These are phyloP conservation scores for Tricholaema leucomelas DNA, from an alignment of 2,113 vertebrate genomes.

Conservation along the genomic window DNA sequence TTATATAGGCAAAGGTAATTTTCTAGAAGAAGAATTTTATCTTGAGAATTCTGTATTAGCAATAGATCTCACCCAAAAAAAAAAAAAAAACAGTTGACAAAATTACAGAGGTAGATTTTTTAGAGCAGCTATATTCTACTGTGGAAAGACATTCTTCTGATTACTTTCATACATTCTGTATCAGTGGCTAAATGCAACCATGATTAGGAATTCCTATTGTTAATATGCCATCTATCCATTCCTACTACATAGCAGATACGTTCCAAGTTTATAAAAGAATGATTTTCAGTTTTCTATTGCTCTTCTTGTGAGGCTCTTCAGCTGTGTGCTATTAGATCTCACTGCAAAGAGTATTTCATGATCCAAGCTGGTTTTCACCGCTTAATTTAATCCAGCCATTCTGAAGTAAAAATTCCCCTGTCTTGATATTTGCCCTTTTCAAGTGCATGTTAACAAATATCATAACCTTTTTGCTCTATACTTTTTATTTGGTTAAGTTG, in stretches of 20 bases:
- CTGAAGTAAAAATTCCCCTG: background rate
- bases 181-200: background rate
- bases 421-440: background rate
- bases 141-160: background rate
- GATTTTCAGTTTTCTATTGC: background rate
- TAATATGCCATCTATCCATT: background rate
- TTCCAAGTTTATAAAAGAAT: background rate
- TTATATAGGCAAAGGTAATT: background rate
- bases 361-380: background rate
- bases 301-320: background rate
- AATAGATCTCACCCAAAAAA: background rate
- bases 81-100: background rate
- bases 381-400: background rate
- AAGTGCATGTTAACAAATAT: constrained; percentile 16
- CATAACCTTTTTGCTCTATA: constrained; percentile 8
- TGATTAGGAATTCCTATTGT: background rate
- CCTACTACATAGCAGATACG: background rate
- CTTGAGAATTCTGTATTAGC: background rate
- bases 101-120: background rate
- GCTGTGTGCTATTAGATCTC: background rate
- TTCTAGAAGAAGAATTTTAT: background rate
- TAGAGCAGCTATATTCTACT: background rate
- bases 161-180: background rate
- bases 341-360: background rate
- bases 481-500: constrained; percentile 15